Evolutionary conservation across 2,797 vertebrate genomes (phyloP).

Genomic region (Hylomyscus alleni): DNA sequence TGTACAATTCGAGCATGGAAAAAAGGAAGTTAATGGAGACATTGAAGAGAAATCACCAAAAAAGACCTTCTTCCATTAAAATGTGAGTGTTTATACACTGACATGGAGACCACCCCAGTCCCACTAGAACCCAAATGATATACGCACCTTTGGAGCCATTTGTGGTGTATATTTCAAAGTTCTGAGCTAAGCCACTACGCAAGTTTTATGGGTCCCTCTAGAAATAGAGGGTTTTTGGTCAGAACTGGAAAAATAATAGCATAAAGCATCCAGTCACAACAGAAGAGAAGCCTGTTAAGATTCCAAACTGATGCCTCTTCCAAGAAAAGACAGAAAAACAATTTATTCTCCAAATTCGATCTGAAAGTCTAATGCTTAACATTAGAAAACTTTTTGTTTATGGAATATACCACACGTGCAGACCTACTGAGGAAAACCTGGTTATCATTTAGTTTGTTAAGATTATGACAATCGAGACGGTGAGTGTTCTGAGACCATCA

Average conservation of each 20-base stretch:
- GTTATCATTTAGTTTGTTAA: conserved; percentile 26
- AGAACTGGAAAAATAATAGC: conserved; percentile 84
- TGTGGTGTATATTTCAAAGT: conserved; percentile 73
- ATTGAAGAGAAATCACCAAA: conserved; percentile 34
- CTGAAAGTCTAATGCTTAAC: conserved; percentile 53
- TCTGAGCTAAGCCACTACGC: conserved; percentile 74
- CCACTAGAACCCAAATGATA: conserved; percentile 55
- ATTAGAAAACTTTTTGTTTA: neutral
- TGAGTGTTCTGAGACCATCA: conserved; percentile 30
- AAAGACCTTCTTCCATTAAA: conserved; percentile 62
- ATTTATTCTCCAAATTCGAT: conserved; percentile 18
- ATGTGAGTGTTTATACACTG: conserved; percentile 64
- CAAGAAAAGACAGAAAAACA: conserved; percentile 72
- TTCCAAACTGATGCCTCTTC: conserved; percentile 81
- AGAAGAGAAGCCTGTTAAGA: conserved; percentile 78
- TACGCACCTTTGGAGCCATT: neutral
- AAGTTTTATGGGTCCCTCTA: conserved; percentile 84
- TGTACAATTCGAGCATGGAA: neutral
- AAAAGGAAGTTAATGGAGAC: neutral
- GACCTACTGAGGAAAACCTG: neutral
- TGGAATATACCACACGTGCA: neutral
- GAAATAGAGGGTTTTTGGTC: conserved; percentile 77
- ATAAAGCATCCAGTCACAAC: conserved; percentile 85
- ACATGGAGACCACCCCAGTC: neutral
- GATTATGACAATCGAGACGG: neutral